These are phyloP conservation scores for Dryobates pubescens DNA, from an alignment of 2,797 vertebrate species.

Conservation along the genomic window DNA sequence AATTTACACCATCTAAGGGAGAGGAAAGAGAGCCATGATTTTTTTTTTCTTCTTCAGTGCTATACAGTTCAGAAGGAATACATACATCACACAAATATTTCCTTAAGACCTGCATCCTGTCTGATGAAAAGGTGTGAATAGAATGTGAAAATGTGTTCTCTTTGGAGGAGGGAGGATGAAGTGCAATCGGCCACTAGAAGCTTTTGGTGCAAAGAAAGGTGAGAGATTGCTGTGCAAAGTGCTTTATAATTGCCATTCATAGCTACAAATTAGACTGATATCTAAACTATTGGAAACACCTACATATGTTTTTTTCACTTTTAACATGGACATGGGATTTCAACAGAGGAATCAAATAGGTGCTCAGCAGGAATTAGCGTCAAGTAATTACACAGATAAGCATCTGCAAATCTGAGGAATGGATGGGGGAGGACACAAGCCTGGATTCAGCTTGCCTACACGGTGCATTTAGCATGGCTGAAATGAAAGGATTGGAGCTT, in stretches of 20 bases:
- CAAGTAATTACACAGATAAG: not conserved
- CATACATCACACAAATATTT: not conserved
- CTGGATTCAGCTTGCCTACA: not conserved
- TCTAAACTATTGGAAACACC: not conserved
- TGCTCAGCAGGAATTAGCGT: not conserved
- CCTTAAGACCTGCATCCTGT: not conserved
- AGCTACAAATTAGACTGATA: not conserved
- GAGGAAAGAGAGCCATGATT: not conserved
- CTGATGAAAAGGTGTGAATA: not conserved
- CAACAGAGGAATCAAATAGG: not conserved
- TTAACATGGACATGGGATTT: not conserved
- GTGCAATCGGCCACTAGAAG: accelerated
- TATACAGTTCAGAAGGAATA: not conserved
- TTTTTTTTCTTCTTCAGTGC: not conserved
- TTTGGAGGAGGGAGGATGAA: not conserved
- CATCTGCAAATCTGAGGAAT: not conserved
- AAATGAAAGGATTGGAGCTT: not conserved
- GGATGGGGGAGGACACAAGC: not conserved
- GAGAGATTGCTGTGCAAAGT: not conserved
- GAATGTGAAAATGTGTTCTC: not conserved
- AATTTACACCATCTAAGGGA: not conserved
- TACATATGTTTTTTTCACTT: not conserved
- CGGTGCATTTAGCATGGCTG: not conserved
- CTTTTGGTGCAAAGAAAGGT: not conserved
- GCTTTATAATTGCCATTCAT: not conserved